Conservation (phyloP, 2,113 vertebrate species). For the Elachura formosa region DNA sequence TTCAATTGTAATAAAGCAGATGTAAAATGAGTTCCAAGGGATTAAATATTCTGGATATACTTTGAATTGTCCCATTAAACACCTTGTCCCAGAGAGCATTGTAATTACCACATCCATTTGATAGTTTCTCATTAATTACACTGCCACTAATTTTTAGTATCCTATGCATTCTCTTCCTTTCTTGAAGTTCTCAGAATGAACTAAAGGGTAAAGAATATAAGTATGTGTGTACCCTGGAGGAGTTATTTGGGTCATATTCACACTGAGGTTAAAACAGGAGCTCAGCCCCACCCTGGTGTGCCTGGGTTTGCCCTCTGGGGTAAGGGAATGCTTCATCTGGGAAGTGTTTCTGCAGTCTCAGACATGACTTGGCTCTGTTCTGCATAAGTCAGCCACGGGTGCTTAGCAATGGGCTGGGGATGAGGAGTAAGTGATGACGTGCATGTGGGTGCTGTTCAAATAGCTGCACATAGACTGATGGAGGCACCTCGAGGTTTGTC, state of each 20-base stretch:
- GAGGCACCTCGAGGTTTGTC: background rate
- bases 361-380: background rate
- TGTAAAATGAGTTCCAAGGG: conserved; percentile 35
- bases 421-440: background rate
- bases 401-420: background rate
- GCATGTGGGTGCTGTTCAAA: background rate
- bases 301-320: background rate
- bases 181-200: background rate
- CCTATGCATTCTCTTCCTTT: background rate
- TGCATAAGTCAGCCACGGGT: background rate
- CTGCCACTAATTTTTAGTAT: background rate
- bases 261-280: background rate
- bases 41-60: conserved; percentile 33
- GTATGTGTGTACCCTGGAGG: background rate
- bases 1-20: conserved; percentile 41
- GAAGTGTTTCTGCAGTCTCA: background rate
- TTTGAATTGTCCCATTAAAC: conserved; percentile 51
- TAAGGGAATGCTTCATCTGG: background rate
- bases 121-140: conserved; percentile 26
- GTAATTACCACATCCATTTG: conserved; percentile 4
- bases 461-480: background rate
- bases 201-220: background rate
- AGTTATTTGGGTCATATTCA: background rate
- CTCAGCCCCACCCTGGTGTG: background rate
- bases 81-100: conserved; percentile 13